phyloP scores from a whole-genome alignment of 2,888 invertebrate genomes.

The Cenopis cana region DNA sequence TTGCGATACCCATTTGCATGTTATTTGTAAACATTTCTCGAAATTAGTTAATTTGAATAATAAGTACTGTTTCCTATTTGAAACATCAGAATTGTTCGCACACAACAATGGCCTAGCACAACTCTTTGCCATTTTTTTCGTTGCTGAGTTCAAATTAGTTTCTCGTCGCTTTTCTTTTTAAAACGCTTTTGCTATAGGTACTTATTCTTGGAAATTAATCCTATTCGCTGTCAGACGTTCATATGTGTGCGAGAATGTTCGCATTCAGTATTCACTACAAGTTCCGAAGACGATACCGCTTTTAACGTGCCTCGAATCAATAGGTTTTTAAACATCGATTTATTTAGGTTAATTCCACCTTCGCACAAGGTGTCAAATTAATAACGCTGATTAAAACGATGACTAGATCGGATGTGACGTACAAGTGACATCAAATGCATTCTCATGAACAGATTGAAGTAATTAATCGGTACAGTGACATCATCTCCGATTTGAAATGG shows the following conservation, averaged over 20 bases:
- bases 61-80: constrained; percentile 29
- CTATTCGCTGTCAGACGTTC: constrained; percentile 41
- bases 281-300: constrained; percentile 52
- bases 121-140: constrained; percentile 14
- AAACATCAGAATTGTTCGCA: constrained; percentile 24
- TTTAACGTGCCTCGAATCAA: constrained; percentile 57
- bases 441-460: constrained; percentile 8
- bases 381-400: constrained; percentile 9
- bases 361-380: constrained; percentile 30
- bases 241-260: constrained; percentile 52
- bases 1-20: constrained; percentile 31
- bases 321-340: constrained; percentile 49
- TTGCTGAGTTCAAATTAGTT: constrained; percentile 27
- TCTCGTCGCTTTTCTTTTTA: constrained; percentile 27
- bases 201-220: constrained; percentile 33
- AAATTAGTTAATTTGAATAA: constrained; percentile 38
- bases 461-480: constrained; percentile 13
- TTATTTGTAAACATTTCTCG: constrained; percentile 43
- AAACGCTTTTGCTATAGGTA: constrained; percentile 18
- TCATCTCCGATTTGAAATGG: constrained; percentile 16
- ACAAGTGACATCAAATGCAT: neutral
- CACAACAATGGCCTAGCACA: constrained; percentile 33
- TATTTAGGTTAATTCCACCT: constrained; percentile 35
- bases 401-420: constrained; percentile 14
- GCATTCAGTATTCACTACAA: constrained; percentile 55